phyloP scores from a whole-genome alignment of 2,797 vertebrate species.

The Rhynchotus rufescens region DNA sequence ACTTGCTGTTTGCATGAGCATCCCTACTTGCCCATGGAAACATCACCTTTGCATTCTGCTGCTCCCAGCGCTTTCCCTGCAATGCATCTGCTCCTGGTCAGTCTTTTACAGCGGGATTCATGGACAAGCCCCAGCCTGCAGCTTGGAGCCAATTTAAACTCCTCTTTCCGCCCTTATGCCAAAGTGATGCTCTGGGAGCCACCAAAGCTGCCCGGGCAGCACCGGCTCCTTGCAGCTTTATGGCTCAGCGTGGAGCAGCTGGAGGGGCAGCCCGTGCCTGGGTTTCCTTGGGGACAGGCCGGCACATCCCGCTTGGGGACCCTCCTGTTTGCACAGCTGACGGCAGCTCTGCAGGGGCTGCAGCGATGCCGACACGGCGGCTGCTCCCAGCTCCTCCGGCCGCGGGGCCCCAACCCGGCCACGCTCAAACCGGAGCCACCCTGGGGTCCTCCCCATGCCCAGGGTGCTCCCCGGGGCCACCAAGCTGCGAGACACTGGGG shows the following conservation, averaged over 20 bases:
- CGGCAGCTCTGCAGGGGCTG: neutral
- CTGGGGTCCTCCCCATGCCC: neutral
- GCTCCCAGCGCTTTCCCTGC: neutral
- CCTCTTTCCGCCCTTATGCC: neutral
- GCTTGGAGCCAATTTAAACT: neutral
- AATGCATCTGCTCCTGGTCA: neutral
- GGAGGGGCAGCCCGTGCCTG: too few relatives aligned
- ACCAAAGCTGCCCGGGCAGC: neutral
- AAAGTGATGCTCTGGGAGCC: neutral
- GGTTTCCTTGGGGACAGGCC: too few relatives aligned
- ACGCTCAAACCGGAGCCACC: too few relatives aligned
- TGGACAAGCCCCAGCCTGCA: neutral
- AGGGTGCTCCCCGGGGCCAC: too few relatives aligned
- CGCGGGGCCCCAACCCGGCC: neutral
- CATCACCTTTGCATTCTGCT: neutral
- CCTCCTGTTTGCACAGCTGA: constrained; percentile 59
- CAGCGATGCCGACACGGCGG: fast-evolving
- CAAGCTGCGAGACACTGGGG: too few relatives aligned
- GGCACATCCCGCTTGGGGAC: too few relatives aligned
- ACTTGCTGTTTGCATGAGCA: neutral
- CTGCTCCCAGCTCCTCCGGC: neutral
- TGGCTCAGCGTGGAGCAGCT: too few relatives aligned
- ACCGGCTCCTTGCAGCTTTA: neutral
- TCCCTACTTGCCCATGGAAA: fast-evolving
- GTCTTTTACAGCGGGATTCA: neutral